These are phyloP conservation scores for Myioborus miniatus DNA, from an alignment of 2,797 vertebrate genomes.

Conservation along the genomic window DNA sequence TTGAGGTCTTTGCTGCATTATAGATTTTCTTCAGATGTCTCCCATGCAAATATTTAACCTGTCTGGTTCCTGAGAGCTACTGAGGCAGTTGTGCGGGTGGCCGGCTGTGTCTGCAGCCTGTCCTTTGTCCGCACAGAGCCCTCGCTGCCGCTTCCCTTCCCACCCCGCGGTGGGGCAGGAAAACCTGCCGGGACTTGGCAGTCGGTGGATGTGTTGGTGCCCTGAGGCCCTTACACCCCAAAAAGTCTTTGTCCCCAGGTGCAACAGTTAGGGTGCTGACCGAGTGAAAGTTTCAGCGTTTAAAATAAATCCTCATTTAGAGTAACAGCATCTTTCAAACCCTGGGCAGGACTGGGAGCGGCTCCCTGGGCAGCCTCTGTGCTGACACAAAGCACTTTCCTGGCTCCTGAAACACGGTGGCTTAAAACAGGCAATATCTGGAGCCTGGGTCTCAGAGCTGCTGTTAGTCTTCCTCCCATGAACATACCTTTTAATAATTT, in stretches of 20 bases:
- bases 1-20: conserved; percentile 34
- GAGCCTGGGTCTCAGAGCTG: background rate
- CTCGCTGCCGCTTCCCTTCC: background rate
- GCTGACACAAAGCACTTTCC: rapidly evolving
- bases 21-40: conserved; percentile 50
- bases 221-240: background rate
- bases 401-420: background rate
- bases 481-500: background rate
- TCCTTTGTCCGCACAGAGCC: background rate
- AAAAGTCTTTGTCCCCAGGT: background rate
- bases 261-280: background rate
- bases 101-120: background rate
- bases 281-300: rapidly evolving
- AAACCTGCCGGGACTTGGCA: rapidly evolving
- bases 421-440: background rate
- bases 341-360: background rate
- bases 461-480: background rate
- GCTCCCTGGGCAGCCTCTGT: background rate
- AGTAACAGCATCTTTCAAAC: background rate
- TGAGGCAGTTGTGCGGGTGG: background rate
- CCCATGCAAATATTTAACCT: conserved; percentile 57
- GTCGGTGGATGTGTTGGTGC: rapidly evolving
- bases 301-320: background rate
- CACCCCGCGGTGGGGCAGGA: background rate
- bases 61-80: conserved; percentile 13